Evolutionary conservation across 1,140 invertebrate genomes (phyloP).

Genomic region (Bombus breviceps): DNA sequence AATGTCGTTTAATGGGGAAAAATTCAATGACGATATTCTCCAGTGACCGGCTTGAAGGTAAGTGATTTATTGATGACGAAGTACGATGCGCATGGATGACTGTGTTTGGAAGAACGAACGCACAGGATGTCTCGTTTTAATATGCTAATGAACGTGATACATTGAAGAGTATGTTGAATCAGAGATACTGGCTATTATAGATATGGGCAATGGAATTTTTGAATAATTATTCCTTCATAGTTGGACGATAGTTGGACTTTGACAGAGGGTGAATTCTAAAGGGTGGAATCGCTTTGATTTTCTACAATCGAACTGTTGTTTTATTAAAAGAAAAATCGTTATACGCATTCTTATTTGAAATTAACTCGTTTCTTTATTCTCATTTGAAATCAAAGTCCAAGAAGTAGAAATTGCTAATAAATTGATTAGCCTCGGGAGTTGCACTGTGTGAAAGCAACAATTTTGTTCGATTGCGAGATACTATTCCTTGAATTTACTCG

Average conservation of each 20-base stretch:
- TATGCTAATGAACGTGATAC: neutral
- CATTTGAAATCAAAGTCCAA: too few species aligned
- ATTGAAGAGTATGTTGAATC: neutral
- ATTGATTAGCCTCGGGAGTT: neutral
- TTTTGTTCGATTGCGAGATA: neutral
- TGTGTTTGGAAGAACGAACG: constrained; percentile 20
- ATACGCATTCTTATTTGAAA: too few species aligned
- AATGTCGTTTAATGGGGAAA: constrained; percentile 17
- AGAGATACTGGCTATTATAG: neutral
- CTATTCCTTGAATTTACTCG: neutral
- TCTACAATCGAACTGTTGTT: too few species aligned
- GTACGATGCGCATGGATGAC: neutral
- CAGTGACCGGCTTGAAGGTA: constrained; percentile 1
- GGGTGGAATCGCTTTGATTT: neutral
- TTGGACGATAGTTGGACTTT: neutral
- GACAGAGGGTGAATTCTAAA: too few species aligned
- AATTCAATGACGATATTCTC: neutral
- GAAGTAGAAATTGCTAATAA: neutral
- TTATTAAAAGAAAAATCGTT: too few species aligned
- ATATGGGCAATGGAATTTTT: neutral
- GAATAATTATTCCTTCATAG: neutral
- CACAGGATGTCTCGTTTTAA: constrained; percentile 2
- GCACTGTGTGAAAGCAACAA: too few species aligned
- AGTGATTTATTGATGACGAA: neutral
- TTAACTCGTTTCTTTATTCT: too few species aligned